Evolutionary conservation across 2,797 vertebrate genomes (phyloP), one percentile per base, ranked within the genome.

Genomic region (Falco novaeseelandiae): DNA sequence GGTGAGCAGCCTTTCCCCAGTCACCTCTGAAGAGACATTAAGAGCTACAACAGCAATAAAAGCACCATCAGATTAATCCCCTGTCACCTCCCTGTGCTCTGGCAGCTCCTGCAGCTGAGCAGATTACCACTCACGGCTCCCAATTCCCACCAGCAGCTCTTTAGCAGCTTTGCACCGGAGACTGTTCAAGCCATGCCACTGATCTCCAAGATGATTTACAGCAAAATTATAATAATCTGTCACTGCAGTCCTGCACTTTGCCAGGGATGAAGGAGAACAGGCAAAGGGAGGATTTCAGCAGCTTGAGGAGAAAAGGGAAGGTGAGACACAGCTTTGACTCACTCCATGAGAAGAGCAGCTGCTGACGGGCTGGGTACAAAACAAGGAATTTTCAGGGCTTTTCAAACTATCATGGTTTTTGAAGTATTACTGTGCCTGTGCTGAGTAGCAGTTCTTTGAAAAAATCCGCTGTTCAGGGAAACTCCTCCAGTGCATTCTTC

Each of bases 261-360:
- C 61, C 12, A 1, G 57, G 67, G 71, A 12, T 21, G 30, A 23
- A 65, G 80, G 42, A 67, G 42, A 52, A 18, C 12, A 4, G 14
- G 55, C 49, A 76, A 38, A 67, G 25, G 17, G 59, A 30, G 0
- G 1, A 13, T 57, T 57, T 19, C 69, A 30, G 38, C 55, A 77
- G n/a, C 63, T 10, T 19, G 18, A 51, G 58, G 40, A 63, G 79
- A 29, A 49, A 30, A 14, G 10, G 34, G 36, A 44, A 34, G 38
- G 67, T 1, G 55, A 42, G 34, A 61, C 0, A 1, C 6, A 34
- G 76, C 55, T 57, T 26, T 12, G 44, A n/a, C 30, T 48, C 30
- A 6, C 54, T 8, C 21, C 0, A 2, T 0, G 14, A 62, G 51
- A 26, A 20, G 11, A 23, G 42, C 42, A 2, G 32, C 9, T 6